Conservation (phyloP, 2,888 invertebrate genomes). For the Drymonia ruficornis region DNA sequence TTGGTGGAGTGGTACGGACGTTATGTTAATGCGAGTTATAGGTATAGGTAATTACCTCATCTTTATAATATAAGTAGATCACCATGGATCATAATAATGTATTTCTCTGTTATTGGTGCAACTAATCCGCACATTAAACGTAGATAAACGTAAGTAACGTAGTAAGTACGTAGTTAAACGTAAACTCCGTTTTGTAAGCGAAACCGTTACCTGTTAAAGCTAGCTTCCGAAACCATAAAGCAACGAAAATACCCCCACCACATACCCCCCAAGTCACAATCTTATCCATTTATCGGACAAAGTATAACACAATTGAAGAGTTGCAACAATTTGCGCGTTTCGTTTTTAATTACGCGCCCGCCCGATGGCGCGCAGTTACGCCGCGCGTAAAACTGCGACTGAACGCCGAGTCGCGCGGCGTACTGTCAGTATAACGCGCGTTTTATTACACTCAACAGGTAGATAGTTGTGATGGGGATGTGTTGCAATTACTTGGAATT, state of each 20-base stretch:
- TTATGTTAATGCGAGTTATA: too few species aligned
- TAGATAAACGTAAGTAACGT: too few species aligned
- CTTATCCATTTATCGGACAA: conserved; percentile 48
- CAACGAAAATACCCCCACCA: conserved; percentile 38
- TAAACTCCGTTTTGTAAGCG: background rate
- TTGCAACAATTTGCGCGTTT: conserved; percentile 54
- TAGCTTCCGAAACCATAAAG: conserved; percentile 14
- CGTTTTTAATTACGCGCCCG: conserved; percentile 41
- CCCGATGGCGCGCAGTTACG: conserved; percentile 35
- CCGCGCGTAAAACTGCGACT: conserved; percentile 36
- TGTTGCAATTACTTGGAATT: conserved; percentile 35
- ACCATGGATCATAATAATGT: too few species aligned
- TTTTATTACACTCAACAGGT: conserved; percentile 75
- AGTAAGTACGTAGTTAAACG: too few species aligned
- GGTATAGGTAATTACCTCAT: too few species aligned
- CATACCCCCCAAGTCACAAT: too few species aligned
- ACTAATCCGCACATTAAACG: too few species aligned
- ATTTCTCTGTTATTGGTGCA: too few species aligned
- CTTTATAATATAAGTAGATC: too few species aligned
- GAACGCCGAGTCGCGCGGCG: conserved; percentile 34
- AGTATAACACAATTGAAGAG: conserved; percentile 54
- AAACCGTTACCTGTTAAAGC: background rate
- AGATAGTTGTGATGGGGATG: conserved; percentile 39
- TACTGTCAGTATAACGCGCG: conserved; percentile 35
- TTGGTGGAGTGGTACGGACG: too few species aligned